A percentile compares a stretch with the other conserved stretches of the same genome.
Conservation (phyloP, 2,797 vertebrate species). For the Periparus ater region DNA sequence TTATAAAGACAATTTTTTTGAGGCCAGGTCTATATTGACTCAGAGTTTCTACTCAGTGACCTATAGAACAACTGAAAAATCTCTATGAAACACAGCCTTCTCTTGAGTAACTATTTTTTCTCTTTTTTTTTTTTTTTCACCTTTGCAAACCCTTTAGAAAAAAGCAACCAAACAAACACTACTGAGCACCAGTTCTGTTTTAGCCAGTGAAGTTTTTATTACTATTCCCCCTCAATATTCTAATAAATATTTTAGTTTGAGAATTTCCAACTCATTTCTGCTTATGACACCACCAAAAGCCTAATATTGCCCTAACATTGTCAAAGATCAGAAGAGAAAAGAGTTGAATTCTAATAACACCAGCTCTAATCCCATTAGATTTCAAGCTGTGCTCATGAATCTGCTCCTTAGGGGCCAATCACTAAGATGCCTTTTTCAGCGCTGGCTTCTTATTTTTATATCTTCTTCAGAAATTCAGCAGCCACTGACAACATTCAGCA, state of each 20-base stretch:
- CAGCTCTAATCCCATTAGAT: constrained; percentile 9
- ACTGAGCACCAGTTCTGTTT: background rate
- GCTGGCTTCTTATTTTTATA: background rate
- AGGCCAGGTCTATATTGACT: background rate
- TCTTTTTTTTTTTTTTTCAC: background rate
- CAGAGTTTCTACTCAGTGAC: background rate
- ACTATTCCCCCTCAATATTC: background rate
- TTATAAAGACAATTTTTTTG: background rate
- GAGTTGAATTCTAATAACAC: background rate
- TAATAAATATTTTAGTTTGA: background rate
- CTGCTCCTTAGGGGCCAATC: background rate
- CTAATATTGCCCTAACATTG: background rate
- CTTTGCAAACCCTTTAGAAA: background rate
- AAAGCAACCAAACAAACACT: background rate
- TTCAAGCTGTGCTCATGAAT: constrained; percentile 13
- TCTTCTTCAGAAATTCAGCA: background rate
- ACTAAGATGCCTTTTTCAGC: background rate
- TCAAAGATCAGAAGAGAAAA: constrained; percentile 16
- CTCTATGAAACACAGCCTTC: rapidly evolving
- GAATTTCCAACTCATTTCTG: background rate
- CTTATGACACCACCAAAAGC: background rate
- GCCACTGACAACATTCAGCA: background rate
- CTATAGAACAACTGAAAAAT: background rate
- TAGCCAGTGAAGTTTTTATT: background rate
- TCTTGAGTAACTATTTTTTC: background rate